Percentiles rank a stretch among this genome's conserved stretches.
Conservation (phyloP, 1,140 invertebrate species). For the Hirudo medicinalis region DNA sequence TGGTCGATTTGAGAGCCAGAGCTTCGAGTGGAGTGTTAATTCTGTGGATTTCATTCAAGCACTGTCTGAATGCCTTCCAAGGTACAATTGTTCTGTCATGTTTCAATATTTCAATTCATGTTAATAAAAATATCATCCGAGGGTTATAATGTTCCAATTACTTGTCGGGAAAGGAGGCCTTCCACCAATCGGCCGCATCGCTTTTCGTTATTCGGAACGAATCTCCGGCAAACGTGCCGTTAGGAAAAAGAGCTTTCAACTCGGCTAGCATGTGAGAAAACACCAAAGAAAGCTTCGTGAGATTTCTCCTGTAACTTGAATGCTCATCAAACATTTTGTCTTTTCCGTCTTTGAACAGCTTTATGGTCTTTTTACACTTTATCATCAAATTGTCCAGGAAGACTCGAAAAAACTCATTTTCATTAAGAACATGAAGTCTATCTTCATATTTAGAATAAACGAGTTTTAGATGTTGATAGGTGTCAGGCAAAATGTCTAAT, state of each 20-base stretch:
- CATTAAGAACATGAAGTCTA: slow-evolving; percentile 73
- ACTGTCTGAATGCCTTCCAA: slow-evolving; percentile 89
- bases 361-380: slow-evolving; percentile 95
- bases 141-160: slow-evolving; percentile 3
- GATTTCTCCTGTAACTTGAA: slow-evolving; percentile 55
- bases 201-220: slow-evolving; percentile 97
- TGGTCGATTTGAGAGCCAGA: slow-evolving; percentile 95
- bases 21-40: slow-evolving; percentile 90
- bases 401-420: slow-evolving; percentile 84
- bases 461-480: slow-evolving; percentile 83
- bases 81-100: slow-evolving; percentile 75
- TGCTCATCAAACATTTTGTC: slow-evolving; percentile 73
- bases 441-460: slow-evolving; percentile 93
- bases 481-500: slow-evolving; percentile 94
- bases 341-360: slow-evolving; percentile 81
- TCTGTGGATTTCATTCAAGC: slow-evolving; percentile 82
- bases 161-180: slow-evolving; percentile 24
- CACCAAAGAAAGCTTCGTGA: slow-evolving; percentile 93
- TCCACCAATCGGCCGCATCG: slow-evolving; percentile 96
- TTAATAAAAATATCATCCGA: background rate
- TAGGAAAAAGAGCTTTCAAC: slow-evolving; percentile 90
- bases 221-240: slow-evolving; percentile 84
- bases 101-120: too few species aligned
- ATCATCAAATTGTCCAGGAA: slow-evolving; percentile 96
- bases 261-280: slow-evolving; percentile 99